Evolutionary conservation across 2,888 invertebrate genomes (phyloP), one percentile per base, ranked within the genome.

Genomic region (Pomacea canaliculata): DNA sequence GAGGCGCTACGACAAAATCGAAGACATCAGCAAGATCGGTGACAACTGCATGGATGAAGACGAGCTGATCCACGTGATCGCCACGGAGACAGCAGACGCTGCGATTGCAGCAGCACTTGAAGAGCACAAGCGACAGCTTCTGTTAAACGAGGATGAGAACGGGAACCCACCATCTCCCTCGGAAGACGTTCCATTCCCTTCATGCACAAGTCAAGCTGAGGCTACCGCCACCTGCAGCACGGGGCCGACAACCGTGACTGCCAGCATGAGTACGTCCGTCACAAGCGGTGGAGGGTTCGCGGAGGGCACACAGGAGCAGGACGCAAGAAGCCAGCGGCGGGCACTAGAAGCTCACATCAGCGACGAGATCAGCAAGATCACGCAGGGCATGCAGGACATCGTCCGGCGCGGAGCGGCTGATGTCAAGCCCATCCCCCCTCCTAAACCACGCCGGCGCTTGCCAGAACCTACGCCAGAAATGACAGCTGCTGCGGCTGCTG

Each of bases 1-100:
- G 62, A 86, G 86, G 70, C 81, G 90, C 46, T 89, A 88, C 75
- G 86, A 86, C 10, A 84, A 85, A 56, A 86, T 88, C 67, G 89
- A 89, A 78, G 86, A 90, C 81, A 89, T 89, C 62, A 89, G 88
- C 80, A 82, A 84, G 78, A 80, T 88, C 13, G 82, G 83, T 13
- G 79, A 83, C 71, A 77, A 51, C 0, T 76, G 78, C 19, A 49
- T 46, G 46, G 19, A 48, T 9, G 51, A 59, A 19, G 77, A 71
- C 27, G 79, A 79, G 48, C 79, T 79, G 60, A 59, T 74, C 19
- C 74, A 71, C 63, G 77, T 63, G n/a, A 59, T 66, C 7, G 65
- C 70, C 65, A 73, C 59, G 0, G 67, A 71, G 13, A 67, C 71
- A 48, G 71, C 67, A 18, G 71, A 63, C 7, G 76, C 62, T 13